Evolutionary conservation across 2,888 invertebrate genomes (phyloP).

Genomic region (Neocrepidodera transversa): DNA sequence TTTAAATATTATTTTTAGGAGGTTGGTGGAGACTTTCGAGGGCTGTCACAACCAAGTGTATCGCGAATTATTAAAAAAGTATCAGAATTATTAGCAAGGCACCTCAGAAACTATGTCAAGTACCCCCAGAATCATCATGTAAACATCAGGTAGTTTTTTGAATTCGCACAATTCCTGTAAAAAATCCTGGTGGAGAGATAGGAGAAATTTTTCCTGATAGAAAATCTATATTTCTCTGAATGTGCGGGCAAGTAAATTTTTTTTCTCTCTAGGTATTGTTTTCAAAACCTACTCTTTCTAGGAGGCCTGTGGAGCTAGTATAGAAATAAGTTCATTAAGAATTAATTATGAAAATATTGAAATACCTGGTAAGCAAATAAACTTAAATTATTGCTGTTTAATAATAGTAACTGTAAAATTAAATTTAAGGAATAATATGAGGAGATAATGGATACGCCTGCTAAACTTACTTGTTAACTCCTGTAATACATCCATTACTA

Average conservation of each 20-base stretch:
- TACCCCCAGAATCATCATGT: slow-evolving; percentile 7
- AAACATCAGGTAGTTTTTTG: slow-evolving; percentile 25
- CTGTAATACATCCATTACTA: slow-evolving; percentile 30
- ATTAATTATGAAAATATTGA: slow-evolving; percentile 27
- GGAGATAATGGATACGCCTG: slow-evolving; percentile 42
- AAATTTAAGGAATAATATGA: slow-evolving; percentile 18
- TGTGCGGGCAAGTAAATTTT: slow-evolving; percentile 1
- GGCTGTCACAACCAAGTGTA: no score
- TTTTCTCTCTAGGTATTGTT: no score
- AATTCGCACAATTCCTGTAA: slow-evolving; percentile 25
- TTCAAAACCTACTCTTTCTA: no score
- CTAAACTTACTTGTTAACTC: slow-evolving; percentile 37
- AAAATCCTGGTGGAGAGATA: slow-evolving; percentile 31
- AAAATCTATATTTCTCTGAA: slow-evolving; percentile 17
- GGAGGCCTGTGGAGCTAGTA: slow-evolving; percentile 16
- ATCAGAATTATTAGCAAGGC: no score
- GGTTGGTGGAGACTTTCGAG: no score
- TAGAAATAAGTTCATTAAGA: slow-evolving; percentile 30
- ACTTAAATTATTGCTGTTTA: neutral
- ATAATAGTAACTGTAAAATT: no score
- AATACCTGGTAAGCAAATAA: slow-evolving; percentile 7
- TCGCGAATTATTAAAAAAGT: no score
- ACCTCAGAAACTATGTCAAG: no score
- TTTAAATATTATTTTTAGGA: no score
- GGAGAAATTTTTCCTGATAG: slow-evolving; percentile 33